These are phyloP conservation scores for Adelges cooleyi DNA, from an alignment of 1,140 invertebrate species.

Conservation along the genomic window DNA sequence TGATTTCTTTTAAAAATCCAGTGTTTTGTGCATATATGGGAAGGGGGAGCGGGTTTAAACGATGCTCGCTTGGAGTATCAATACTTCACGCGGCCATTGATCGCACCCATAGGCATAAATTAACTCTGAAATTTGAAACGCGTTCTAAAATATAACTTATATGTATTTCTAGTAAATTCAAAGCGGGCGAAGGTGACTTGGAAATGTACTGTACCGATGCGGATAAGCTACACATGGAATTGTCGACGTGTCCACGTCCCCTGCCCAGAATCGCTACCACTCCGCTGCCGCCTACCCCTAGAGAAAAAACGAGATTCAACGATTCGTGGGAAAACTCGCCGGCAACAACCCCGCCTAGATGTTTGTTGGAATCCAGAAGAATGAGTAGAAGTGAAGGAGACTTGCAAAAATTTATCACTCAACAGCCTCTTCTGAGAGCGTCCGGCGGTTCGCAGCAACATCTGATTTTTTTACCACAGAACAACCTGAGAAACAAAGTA, in stretches of 20 bases:
- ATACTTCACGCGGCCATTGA: too few species aligned
- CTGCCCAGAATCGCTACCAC: conserved; percentile 27
- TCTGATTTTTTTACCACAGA: neutral
- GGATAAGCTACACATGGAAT: conserved; percentile 20
- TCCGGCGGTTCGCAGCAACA: conserved; percentile 5
- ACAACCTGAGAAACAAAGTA: neutral
- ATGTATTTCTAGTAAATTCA: conserved; percentile 39
- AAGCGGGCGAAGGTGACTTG: conserved; percentile 42
- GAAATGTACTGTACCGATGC: conserved; percentile 43
- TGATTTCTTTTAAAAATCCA: too few species aligned
- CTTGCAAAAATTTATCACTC: conserved; percentile 34
- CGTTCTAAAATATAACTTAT: too few species aligned
- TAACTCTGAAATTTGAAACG: too few species aligned
- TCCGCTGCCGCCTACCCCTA: conserved; percentile 28
- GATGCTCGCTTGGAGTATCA: too few species aligned
- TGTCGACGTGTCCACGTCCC: conserved; percentile 21
- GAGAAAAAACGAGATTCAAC: neutral
- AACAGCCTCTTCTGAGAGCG: conserved; percentile 10
- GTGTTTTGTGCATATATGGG: too few species aligned
- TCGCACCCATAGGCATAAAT: too few species aligned
- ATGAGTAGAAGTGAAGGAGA: conserved; percentile 45
- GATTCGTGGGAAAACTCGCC: neutral
- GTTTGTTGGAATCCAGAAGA: conserved; percentile 35
- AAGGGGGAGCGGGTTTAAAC: too few species aligned
- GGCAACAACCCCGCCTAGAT: conserved; percentile 30